Evolutionary conservation across 2,888 invertebrate species (phyloP).

Genomic region (Drosophila prolongata): DNA sequence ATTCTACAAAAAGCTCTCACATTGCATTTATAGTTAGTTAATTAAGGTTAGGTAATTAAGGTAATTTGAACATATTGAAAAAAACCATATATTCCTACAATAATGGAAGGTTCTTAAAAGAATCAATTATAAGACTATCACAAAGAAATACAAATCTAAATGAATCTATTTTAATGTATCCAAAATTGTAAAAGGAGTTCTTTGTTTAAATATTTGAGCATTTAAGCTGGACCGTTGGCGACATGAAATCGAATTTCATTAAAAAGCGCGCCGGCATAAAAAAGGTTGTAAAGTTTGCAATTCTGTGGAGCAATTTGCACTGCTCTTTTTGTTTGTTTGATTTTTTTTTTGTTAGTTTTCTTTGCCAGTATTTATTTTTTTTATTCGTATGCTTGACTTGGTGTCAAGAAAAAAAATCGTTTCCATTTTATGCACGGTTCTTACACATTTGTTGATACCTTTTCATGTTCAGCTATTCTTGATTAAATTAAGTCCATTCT

Average conservation of each 20-base stretch:
- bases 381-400: neutral
- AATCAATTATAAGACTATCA: conserved; percentile 2
- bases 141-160: neutral
- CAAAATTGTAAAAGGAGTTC: neutral
- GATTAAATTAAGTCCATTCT: neutral
- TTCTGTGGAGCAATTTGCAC: neutral
- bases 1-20: neutral
- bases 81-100: neutral
- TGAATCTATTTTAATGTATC: neutral
- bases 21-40: neutral
- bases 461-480: neutral
- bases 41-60: neutral
- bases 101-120: neutral
- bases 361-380: neutral
- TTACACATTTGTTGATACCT: neutral
- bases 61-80: neutral
- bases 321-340: conserved; percentile 2
- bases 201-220: neutral
- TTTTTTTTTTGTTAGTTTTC: neutral
- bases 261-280: neutral
- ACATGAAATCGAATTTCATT: conserved; percentile 4
- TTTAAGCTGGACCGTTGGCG: conserved; percentile 11
- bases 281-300: neutral
- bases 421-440: neutral
- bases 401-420: neutral